Base-by-base conservation (phyloP, 2,113 vertebrate species). In the Oreochromis niloticus region DNA sequence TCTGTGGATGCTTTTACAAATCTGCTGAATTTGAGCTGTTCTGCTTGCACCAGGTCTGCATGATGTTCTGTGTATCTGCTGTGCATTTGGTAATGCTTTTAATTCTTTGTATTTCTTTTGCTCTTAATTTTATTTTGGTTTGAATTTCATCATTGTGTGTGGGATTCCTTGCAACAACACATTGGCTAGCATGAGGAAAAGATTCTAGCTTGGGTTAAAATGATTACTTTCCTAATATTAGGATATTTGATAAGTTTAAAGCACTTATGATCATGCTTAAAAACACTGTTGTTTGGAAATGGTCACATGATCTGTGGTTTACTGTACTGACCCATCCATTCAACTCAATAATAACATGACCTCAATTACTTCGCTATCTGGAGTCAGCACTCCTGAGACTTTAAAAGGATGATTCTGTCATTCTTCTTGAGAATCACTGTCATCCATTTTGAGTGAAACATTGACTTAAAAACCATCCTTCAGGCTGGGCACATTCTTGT, bases 201-300 rank as follows among this genome's bases (percentile, higher is more conserved):
- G 63, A 68, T 39, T 39, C 0, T 0, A 71, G n/a, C 13, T 71
- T 43, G 36, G 11, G 63, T 41, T 71, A 43, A 43, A 71, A 24
- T 24, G 4, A 71, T 16, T 24, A 24, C n/a, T 41, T 71, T 71
- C 0, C 39, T 71, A 16, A 41, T 43, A 41, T 71, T 0, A 43
- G 63, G 0, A 68, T 41, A 68, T 68, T 39, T 41, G 34, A 68
- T 22, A 8, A 68, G n/a, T 43, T 43, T 24, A 8, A 71, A 43
- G 7, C 6, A 24, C 1, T 71, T 24, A 3, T 32, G 14, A n/a
- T 54, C 9, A 19, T 24, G 36, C 4, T 41, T 22, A 1, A 24
- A 80, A 12, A 24, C 32, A 39, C 11, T 32, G 19, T 8, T 55
- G 50, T 10, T 54, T 39, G 32, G 30, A 80, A 2, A 39, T 80